These are phyloP conservation scores for Tinea semifulvella DNA, from an alignment of 2,888 invertebrate species.

Conservation along the genomic window DNA sequence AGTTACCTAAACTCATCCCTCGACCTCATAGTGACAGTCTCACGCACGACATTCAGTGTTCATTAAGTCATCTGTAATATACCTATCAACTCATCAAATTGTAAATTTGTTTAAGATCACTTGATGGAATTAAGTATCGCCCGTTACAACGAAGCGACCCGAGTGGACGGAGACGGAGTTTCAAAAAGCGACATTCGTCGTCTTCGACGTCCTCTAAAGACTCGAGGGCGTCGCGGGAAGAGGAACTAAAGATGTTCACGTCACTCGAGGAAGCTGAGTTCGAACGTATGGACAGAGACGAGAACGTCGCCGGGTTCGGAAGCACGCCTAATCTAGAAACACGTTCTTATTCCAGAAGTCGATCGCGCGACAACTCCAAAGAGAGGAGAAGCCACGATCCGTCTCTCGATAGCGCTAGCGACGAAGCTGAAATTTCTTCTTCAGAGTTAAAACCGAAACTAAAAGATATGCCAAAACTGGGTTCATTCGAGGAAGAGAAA, in stretches of 20 bases:
- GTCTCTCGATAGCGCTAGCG: slow-evolving; percentile 31
- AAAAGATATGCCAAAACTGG: slow-evolving; percentile 41
- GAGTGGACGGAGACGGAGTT: slow-evolving; percentile 67
- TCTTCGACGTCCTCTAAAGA: slow-evolving; percentile 67
- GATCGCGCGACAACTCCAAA: slow-evolving; percentile 48
- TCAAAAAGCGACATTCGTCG: slow-evolving; percentile 68
- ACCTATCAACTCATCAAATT: slow-evolving; percentile 45
- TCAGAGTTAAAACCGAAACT: slow-evolving; percentile 28
- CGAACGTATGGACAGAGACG: slow-evolving; percentile 40
- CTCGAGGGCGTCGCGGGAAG: slow-evolving; percentile 69
- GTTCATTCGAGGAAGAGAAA: slow-evolving; percentile 50
- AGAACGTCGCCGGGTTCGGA: slow-evolving; percentile 34
- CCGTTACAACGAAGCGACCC: slow-evolving; percentile 70
- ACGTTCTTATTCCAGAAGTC: slow-evolving; percentile 65
- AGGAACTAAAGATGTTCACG: slow-evolving; percentile 71
- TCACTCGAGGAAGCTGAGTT: slow-evolving; percentile 71
- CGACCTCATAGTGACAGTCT: slow-evolving; percentile 27
- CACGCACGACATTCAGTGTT: slow-evolving; percentile 31
- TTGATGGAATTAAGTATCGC: slow-evolving; percentile 72
- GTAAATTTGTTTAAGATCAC: slow-evolving; percentile 65
- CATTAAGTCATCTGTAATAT: slow-evolving; percentile 44
- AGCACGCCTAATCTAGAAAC: slow-evolving; percentile 60
- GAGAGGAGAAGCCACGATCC: slow-evolving; percentile 36
- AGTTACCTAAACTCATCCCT: slow-evolving; percentile 22
- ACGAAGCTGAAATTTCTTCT: slow-evolving; percentile 25